A percentile compares a stretch with the other conserved stretches of the same genome.
These are phyloP conservation scores for Drosophila sp. DNA, from an alignment of 1,140 invertebrate genomes.

Conservation along the genomic window DNA sequence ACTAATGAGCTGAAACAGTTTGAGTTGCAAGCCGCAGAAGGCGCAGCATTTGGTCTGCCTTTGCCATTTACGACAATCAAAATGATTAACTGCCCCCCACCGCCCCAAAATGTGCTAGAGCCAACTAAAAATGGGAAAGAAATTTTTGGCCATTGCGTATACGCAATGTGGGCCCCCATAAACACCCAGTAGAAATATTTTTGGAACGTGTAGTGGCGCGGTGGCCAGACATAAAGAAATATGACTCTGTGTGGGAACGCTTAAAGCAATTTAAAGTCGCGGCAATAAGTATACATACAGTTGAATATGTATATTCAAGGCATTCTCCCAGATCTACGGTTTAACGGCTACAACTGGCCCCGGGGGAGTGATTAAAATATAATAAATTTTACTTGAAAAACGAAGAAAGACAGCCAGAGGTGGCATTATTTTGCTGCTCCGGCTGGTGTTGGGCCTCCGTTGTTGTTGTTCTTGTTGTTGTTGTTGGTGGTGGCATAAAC, in stretches of 20 bases:
- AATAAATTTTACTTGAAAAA: slow-evolving; percentile 80
- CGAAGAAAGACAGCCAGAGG: slow-evolving; percentile 56
- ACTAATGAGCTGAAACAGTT: slow-evolving; percentile 71
- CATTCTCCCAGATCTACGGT: slow-evolving; percentile 61
- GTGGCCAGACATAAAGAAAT: slow-evolving; percentile 52
- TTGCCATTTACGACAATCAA: slow-evolving; percentile 76
- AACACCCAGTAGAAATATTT: slow-evolving; percentile 39
- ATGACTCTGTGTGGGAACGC: slow-evolving; percentile 48
- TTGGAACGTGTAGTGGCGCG: slow-evolving; percentile 16
- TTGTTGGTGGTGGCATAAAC: slow-evolving; percentile 42
- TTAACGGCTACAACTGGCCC: slow-evolving; percentile 75
- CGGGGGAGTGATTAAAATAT: slow-evolving; percentile 80
- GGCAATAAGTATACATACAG: slow-evolving; percentile 36
- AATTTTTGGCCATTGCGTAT: slow-evolving; percentile 49
- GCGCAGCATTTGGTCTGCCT: background rate
- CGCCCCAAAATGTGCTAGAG: background rate
- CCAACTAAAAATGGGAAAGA: slow-evolving; percentile 7
- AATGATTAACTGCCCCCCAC: slow-evolving; percentile 71
- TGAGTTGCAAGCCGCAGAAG: slow-evolving; percentile 31
- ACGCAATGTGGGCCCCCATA: slow-evolving; percentile 53
- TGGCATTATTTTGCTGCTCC: slow-evolving; percentile 18
- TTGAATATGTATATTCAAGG: slow-evolving; percentile 35
- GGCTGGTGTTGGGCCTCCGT: too few relatives aligned
- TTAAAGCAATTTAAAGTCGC: slow-evolving; percentile 73
- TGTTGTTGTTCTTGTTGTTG: slow-evolving; percentile 1